Conservation (phyloP, 2,888 invertebrate genomes). For the Drosophila yooni region DNA sequence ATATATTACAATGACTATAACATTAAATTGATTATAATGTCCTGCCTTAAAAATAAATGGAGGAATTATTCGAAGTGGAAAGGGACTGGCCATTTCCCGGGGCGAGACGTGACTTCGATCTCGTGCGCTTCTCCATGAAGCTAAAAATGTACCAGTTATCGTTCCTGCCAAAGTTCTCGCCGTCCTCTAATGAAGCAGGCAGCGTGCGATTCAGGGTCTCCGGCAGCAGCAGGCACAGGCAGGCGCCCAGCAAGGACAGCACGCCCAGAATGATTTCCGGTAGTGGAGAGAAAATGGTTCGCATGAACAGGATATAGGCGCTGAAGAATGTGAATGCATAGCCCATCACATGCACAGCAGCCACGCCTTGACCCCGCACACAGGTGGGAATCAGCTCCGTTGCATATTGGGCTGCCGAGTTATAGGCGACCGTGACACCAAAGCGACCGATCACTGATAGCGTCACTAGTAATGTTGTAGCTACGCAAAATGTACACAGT, state of each 20-base stretch:
- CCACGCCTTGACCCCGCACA: slow-evolving; percentile 88
- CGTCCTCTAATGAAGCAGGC: slow-evolving; percentile 87
- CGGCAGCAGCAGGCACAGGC: slow-evolving; percentile 87
- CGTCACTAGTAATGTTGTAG: slow-evolving; percentile 81
- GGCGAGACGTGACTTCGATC: slow-evolving; percentile 66
- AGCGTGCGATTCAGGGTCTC: slow-evolving; percentile 87
- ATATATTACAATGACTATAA: slow-evolving; percentile 57
- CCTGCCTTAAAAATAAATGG: slow-evolving; percentile 32
- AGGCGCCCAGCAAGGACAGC: slow-evolving; percentile 86
- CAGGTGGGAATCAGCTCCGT: slow-evolving; percentile 88
- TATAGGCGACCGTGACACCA: slow-evolving; percentile 88
- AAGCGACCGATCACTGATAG: slow-evolving; percentile 87
- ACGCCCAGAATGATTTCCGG: slow-evolving; percentile 87
- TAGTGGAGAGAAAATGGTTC: slow-evolving; percentile 84
- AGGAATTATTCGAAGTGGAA: slow-evolving; percentile 39
- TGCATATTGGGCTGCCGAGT: slow-evolving; percentile 88
- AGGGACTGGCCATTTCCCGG: slow-evolving; percentile 33
- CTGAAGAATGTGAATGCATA: slow-evolving; percentile 88
- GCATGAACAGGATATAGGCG: slow-evolving; percentile 86
- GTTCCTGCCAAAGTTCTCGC: slow-evolving; percentile 87
- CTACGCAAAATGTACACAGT: slow-evolving; percentile 46
- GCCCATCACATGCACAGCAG: slow-evolving; percentile 87
- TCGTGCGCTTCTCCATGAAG: slow-evolving; percentile 73
- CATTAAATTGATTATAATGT: neutral
- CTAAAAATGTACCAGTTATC: slow-evolving; percentile 86